phyloP scores from a whole-genome alignment of 2,888 invertebrate species.

The Eristalinus aeneus region DNA sequence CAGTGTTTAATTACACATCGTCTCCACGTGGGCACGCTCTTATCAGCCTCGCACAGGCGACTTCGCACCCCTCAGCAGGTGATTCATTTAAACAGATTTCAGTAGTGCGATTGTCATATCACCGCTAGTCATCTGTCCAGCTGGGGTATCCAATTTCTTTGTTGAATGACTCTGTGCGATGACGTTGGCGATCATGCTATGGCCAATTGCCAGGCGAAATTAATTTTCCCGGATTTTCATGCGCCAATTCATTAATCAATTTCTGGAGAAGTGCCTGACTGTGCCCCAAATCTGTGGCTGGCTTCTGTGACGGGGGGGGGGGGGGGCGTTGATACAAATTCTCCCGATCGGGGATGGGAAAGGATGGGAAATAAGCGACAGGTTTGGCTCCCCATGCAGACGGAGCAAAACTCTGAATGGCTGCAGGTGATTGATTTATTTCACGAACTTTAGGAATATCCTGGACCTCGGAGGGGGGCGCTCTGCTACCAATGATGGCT shows the following conservation, averaged over 20 bases:
- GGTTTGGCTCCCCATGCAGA: slow-evolving; percentile 2
- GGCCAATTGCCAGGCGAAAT: slow-evolving; percentile 46
- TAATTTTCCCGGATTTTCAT: slow-evolving; percentile 36
- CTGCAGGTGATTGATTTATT: slow-evolving; percentile 46
- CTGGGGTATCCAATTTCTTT: neutral
- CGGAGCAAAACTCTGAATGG: neutral
- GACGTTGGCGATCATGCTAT: slow-evolving; percentile 16
- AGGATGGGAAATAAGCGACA: neutral
- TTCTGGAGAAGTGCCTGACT: slow-evolving; percentile 15
- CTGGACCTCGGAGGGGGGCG: neutral
- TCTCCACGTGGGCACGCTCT: neutral
- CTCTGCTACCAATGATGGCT: neutral
- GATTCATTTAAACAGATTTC: slow-evolving; percentile 22
- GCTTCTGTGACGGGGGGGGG: too few species aligned
- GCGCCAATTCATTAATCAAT: slow-evolving; percentile 51
- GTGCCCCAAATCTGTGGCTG: neutral
- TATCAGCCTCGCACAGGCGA: neutral
- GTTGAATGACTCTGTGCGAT: neutral
- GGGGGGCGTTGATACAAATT: neutral
- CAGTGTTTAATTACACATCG: slow-evolving; percentile 31
- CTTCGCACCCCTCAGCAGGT: slow-evolving; percentile 8
- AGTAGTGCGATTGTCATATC: slow-evolving; percentile 30
- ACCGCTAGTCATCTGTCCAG: neutral
- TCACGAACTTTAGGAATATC: slow-evolving; percentile 1
- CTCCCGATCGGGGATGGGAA: neutral